Base-by-base conservation (phyloP, 2,888 invertebrate genomes). In the Cerastis rubricosa region DNA sequence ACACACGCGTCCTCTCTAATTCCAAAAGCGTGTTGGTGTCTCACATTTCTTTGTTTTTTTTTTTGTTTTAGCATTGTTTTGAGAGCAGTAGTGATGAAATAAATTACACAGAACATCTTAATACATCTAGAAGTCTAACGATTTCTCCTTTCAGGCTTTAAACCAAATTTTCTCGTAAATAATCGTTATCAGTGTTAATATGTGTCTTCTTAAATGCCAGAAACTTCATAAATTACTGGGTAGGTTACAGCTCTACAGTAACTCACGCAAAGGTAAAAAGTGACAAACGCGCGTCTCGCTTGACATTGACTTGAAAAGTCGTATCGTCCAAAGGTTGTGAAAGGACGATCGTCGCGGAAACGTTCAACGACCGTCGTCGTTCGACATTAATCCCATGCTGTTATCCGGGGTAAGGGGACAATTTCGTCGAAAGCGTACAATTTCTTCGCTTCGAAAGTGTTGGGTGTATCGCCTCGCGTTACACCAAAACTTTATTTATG, bases 401-500 rank as follows among this genome's bases (percentile, higher is more conserved):
- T 54, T 78, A 66, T 69, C 71, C 61, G 51, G 7, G 35, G 17
- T 51, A 61, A 35, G 80, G n/a, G 35, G 72, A 70, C 64, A 70
- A 79, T 72, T 70, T 66, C 45, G 12, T 35, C 61, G 54, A 71
- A 63, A 57, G 69, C 47, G 61, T 71, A 66, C 51, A 73, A 73
- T 76, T 73, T 76, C 72, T 51, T 45, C 54, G 43, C 71, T 43
- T 17, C 43, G 22, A 22, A 66, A 49, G 43, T 75, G 35, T 19
- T 61, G 40, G 57, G 2, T 40, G 29, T 73, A 64, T 71, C 72
- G 49, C 49, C 47, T 79, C 57, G n/a, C n/a, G 70, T 78, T 74
- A 84, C 74, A 61, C 40, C 35, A 35, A 57, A 51, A 64, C 12
- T 43, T 80, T 84, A 81, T 83, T 84, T 83, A 84, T 84, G 74